phyloP scores from a whole-genome alignment of 2,113 vertebrate genomes.

The Rhadina sibilatrix region DNA sequence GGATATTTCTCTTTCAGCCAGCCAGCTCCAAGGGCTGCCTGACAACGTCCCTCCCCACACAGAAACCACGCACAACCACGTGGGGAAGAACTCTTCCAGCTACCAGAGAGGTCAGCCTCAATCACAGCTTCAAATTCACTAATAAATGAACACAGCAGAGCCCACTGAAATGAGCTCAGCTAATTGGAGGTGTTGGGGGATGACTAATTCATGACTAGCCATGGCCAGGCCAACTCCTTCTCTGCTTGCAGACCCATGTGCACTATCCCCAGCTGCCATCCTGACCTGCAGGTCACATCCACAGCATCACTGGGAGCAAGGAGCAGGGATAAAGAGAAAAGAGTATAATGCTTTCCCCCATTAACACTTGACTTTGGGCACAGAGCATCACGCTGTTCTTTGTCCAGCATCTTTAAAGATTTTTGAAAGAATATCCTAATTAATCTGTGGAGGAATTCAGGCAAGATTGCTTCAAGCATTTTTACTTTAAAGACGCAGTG shows the following conservation, averaged over 20 bases:
- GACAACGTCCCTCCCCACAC: accelerated
- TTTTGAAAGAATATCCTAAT: neutral
- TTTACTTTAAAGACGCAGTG: neutral
- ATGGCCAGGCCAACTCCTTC: neutral
- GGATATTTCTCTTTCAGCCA: neutral
- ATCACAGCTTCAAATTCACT: neutral
- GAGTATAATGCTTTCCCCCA: neutral
- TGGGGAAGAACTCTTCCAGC: neutral
- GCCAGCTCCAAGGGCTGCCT: neutral
- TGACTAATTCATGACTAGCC: neutral
- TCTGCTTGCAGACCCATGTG: neutral
- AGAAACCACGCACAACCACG: accelerated
- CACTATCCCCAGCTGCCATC: neutral
- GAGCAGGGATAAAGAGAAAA: neutral
- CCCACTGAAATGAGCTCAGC: neutral
- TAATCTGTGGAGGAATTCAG: neutral
- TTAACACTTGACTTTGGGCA: neutral
- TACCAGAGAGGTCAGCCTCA: neutral
- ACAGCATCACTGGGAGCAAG: neutral
- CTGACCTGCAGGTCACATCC: neutral
- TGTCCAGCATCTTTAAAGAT: neutral
- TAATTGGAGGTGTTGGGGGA: neutral
- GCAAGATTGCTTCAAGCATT: neutral
- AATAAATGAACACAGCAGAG: neutral
- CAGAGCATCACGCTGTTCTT: neutral